Conservation (phyloP, 1,140 invertebrate species). For the Macrobrachium rosenbergii region DNA sequence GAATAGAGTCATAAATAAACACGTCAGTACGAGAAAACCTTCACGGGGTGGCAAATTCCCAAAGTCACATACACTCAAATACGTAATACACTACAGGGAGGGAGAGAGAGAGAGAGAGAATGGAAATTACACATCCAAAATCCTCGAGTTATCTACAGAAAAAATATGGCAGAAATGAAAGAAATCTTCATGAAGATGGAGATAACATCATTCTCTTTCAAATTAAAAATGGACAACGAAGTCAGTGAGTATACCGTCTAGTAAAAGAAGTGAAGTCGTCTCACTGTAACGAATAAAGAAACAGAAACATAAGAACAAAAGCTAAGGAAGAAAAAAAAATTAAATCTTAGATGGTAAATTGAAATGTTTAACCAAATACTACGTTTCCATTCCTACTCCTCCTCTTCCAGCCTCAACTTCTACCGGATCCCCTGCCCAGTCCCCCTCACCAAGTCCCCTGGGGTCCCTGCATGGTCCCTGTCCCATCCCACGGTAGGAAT, state of each 20-base stretch:
- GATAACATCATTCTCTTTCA: background rate
- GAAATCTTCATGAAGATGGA: background rate
- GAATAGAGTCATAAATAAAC: background rate
- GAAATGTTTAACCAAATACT: constrained; percentile 59
- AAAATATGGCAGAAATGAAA: background rate
- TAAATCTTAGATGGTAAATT: constrained; percentile 58
- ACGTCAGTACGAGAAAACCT: background rate
- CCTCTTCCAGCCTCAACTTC: too few species aligned
- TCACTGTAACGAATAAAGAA: background rate
- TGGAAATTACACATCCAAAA: background rate
- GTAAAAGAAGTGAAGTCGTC: too few species aligned
- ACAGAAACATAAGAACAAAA: constrained; percentile 21
- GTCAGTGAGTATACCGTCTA: too few species aligned
- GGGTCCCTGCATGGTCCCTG: background rate
- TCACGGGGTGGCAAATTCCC: background rate
- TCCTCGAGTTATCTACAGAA: background rate
- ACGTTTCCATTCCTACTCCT: constrained; percentile 15
- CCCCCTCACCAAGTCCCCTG: background rate
- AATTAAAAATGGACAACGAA: too few species aligned
- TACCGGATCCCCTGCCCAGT: background rate
- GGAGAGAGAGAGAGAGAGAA: background rate
- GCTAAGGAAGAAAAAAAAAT: background rate
- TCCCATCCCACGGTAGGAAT: constrained; percentile 18
- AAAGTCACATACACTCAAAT: background rate
- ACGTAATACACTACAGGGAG: background rate